Base-by-base conservation (phyloP, 2,888 invertebrate species). In the Micropterix aruncella region DNA sequence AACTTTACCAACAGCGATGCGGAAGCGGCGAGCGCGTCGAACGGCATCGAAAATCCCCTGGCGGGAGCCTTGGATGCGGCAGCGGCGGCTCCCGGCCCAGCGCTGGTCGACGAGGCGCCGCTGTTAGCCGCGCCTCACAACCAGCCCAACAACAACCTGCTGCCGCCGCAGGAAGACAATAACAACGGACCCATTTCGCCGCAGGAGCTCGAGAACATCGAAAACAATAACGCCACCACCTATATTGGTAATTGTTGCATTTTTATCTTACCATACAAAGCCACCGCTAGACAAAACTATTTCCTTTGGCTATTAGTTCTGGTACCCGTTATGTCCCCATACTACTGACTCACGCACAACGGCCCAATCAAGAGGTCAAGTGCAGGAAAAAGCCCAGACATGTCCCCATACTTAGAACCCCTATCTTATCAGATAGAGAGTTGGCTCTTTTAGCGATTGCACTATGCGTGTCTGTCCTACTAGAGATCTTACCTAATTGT, bases 141-240 rank as follows among this genome's bases (percentile, higher is more conserved):
- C 46, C 44, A 44, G 18, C 19, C 18, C 49, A 67, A 66, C 61
- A 68, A 68, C 58, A 68, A 67, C 57, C 59, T 66, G 54, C 60
- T 59, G 54, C n/a, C n/a, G n/a, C 27, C 15, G 15, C 46, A 47
- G 19, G 71, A 71, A 51, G 72, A 72, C 59, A 73, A 73, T 60
- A 73, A 73, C 61, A 73, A 73, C 54, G 73, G 73, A 1, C 73
- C 72, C 19, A 72, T 73, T 50, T 73, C 73, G 15, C 57, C 69
- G 44, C 66, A 70, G 16, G 73, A 73, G 58, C 65, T 73, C 66
- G 72, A 73, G 60, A 73, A 73, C 59, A 73, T 73, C 52, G 71
- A 70, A 48, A 73, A 73, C 58, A 73, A 73, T 58, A 73, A 73
- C 51, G 73, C 73, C 1, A 60, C 65, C 1, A 68, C 65, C 12